These are phyloP conservation scores for Perithous albicinctus DNA, from an alignment of 2,888 invertebrate species.

Conservation along the genomic window DNA sequence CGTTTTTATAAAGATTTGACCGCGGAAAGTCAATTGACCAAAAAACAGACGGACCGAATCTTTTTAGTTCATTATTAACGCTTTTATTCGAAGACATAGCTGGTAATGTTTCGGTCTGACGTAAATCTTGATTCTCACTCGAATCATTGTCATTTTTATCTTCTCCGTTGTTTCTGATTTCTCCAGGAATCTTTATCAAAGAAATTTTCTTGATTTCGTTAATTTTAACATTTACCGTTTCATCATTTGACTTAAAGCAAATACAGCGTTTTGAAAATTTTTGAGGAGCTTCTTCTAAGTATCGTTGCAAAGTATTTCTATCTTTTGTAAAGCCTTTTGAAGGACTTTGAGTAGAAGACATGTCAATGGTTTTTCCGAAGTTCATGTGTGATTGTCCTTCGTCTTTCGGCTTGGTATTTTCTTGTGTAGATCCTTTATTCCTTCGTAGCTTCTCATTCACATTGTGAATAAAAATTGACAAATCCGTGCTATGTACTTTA, in stretches of 20 bases:
- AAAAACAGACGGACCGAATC: not conserved
- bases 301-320: not conserved
- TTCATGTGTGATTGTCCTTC: not conserved
- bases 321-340: not conserved
- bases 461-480: conserved; percentile 13
- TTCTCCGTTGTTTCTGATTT: not conserved
- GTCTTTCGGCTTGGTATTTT: not conserved
- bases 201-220: not conserved
- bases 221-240: not conserved
- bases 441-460: not conserved
- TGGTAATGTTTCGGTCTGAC: not conserved
- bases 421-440: not conserved
- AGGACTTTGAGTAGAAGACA: not conserved
- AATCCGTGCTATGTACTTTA: conserved; percentile 4
- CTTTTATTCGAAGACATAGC: not conserved
- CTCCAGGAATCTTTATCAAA: not conserved
- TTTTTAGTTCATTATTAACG: not conserved
- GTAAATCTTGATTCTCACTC: not conserved
- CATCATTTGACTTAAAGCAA: conserved; percentile 13
- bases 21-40: not conserved
- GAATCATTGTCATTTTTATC: conserved; percentile 18
- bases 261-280: conserved; percentile 37
- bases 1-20: not conserved
- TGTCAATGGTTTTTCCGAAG: not conserved
- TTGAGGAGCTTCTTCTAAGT: not conserved